phyloP scores from a whole-genome alignment of 2,797 vertebrate genomes.

The Lagocephalus sceleratus region DNA sequence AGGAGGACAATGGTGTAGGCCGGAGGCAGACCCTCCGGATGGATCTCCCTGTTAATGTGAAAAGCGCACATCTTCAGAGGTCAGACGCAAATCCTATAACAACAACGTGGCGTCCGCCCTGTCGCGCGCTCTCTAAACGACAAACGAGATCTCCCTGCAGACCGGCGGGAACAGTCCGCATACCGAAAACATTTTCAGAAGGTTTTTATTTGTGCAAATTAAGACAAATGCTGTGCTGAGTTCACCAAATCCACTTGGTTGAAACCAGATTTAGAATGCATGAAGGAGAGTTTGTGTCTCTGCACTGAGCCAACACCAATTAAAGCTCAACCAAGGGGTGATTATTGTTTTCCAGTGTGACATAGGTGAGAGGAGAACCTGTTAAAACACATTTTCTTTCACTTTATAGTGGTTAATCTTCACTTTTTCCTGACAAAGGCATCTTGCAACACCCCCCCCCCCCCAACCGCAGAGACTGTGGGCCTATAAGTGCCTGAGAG shows the following conservation, averaged over 20 bases:
- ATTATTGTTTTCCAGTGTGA: conserved; percentile 25
- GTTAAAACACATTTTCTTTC: conserved; percentile 14
- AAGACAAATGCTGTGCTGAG: conserved; percentile 27
- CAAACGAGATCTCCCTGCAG: conserved; percentile 29
- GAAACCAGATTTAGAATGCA: conserved; percentile 54
- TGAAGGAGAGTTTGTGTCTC: conserved; percentile 35
- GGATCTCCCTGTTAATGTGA: conserved; percentile 84
- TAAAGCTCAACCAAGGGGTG: conserved; percentile 27
- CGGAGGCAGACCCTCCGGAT: conserved; percentile 91
- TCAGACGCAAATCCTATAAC: conserved; percentile 9
- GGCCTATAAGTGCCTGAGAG: conserved; percentile 37
- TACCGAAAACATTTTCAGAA: conserved; percentile 63
- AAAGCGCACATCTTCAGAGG: conserved; percentile 17
- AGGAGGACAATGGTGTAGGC: conserved; percentile 92
- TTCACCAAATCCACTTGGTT: conserved; percentile 51
- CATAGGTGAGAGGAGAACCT: conserved; percentile 23
- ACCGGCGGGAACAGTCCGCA: conserved; percentile 54
- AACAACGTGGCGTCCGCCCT: conserved; percentile 11
- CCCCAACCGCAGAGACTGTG: conserved; percentile 25
- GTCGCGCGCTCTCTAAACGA: conserved; percentile 23
- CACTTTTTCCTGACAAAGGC: conserved; percentile 31
- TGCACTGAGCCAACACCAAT: conserved; percentile 34
- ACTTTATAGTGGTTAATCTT: conserved; percentile 35
- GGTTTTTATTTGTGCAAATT: conserved; percentile 64
- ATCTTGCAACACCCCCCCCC: conserved; percentile 25